Evolutionary conservation across 2,888 invertebrate genomes (phyloP), one percentile per base, ranked within the genome.

Genomic region (Auanema freiburgensis): DNA sequence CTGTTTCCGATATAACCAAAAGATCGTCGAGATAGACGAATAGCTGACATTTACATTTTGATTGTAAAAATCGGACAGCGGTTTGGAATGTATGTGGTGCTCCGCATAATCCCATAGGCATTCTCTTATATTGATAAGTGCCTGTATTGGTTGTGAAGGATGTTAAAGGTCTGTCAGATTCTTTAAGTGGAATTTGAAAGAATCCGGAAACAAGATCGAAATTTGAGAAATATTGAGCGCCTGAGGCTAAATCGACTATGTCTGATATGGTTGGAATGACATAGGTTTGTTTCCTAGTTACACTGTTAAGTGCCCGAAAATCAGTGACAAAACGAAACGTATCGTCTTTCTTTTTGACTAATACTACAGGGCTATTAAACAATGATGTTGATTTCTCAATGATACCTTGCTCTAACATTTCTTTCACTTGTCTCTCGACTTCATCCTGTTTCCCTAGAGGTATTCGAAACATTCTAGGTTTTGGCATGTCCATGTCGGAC

Each of bases 11-110:
- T 0, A 59, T 64, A 4, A 74, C 40, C 0, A 71, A 44, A 2
- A 74, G 43, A 44, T 74, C 74, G 49, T 74, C 74, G 11, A 74
- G 25, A 51, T 74, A 74, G 11, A 58, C 33, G 40, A 65, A 65
- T 11, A 63, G 12, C n/a, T 12, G 21, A 2, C 53, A 54, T 23
- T 41, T 44, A 6, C 43, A 40, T 6, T 23, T 40, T 14, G n/a
- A 14, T 21, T 63, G 55, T 0, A 66, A 6, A 11, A 46, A 12
- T 14, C 49, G 16, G 5, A 71, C 59, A 0, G 64, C 63, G 11
- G 44, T 49, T 42, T 63, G 62, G 43, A 74, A 75, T 0, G 72
- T 67, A 21, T 55, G 49, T 0, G 74, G 74, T 0, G 69, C 60
- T 0, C 65, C 61, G 11, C 62, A 59, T 1, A 74, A 21, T 0